Evolutionary conservation across 1,140 invertebrate species (phyloP).

Genomic region (Oncopeltus fasciatus): DNA sequence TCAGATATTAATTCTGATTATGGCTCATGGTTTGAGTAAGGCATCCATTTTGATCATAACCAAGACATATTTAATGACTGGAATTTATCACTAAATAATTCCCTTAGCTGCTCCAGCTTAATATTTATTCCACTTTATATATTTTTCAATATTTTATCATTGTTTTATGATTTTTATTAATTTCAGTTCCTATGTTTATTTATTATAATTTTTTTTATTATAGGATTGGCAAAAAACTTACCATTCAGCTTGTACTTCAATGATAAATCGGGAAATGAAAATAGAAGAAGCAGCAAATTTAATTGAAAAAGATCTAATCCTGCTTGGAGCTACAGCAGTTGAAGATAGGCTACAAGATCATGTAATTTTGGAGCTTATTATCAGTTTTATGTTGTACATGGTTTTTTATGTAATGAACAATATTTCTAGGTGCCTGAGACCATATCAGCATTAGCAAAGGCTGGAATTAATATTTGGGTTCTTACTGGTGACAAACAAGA

Average conservation of each 20-base stretch:
- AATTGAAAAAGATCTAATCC: conserved; percentile 67
- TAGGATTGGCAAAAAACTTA: conserved; percentile 65
- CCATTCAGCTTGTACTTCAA: conserved; percentile 55
- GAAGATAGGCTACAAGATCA: conserved; percentile 89
- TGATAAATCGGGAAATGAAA: conserved; percentile 63
- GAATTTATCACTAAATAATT: no score
- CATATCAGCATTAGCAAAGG: conserved; percentile 73
- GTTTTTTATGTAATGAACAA: not conserved
- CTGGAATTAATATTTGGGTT: conserved; percentile 92
- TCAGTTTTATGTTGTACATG: not conserved
- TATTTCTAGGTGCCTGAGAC: conserved; percentile 66
- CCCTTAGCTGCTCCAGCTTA: no score
- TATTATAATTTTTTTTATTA: conserved; percentile 21
- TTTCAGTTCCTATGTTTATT: no score
- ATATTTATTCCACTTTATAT: no score
- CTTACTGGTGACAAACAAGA: conserved; percentile 98
- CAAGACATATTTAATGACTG: no score
- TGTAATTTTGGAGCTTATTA: conserved; percentile 22
- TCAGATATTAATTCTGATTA: no score
- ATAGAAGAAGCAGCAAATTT: conserved; percentile 69
- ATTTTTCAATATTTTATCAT: no score
- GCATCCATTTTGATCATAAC: no score
- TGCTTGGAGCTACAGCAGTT: conserved; percentile 87
- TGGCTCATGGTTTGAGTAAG: no score
- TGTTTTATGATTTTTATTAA: no score